A percentile compares a stretch with the other conserved stretches of the same genome.
phyloP scores from a whole-genome alignment of 2,797 vertebrate genomes.

The Tinamus major region DNA sequence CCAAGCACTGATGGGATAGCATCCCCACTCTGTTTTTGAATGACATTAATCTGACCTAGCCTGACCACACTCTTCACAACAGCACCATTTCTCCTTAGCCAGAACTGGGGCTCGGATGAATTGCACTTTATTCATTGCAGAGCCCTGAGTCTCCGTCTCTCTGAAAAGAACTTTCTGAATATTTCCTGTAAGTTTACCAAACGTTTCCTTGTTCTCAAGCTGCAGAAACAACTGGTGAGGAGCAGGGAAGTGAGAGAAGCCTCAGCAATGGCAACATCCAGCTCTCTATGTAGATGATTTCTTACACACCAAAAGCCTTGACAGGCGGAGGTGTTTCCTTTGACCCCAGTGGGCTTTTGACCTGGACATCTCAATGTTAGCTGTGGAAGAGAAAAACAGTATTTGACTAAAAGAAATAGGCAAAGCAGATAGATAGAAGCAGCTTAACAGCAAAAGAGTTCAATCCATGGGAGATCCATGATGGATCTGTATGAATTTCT shows the following conservation, averaged over 20 bases:
- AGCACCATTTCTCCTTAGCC: slow-evolving; percentile 11
- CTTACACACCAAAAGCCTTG: accelerated
- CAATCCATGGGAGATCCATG: not conserved
- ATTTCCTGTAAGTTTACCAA: not conserved
- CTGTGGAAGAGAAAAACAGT: not conserved
- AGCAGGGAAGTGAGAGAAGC: not conserved
- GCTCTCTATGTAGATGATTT: not conserved
- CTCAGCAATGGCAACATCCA: not conserved
- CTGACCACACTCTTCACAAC: slow-evolving; percentile 49
- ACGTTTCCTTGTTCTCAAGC: not conserved
- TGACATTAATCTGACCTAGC: slow-evolving; percentile 41
- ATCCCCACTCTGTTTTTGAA: slow-evolving; percentile 1
- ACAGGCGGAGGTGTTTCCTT: not conserved
- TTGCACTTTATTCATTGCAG: slow-evolving; percentile 42
- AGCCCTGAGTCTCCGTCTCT: not conserved
- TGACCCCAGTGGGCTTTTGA: not conserved
- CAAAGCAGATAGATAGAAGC: not conserved
- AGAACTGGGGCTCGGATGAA: not conserved
- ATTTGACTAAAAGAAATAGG: not conserved
- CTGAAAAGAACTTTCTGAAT: slow-evolving; percentile 16
- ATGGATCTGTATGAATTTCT: not conserved
- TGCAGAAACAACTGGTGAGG: not conserved
- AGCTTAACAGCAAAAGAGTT: not conserved
- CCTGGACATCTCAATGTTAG: not conserved
- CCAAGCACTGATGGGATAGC: slow-evolving; percentile 31